Evolutionary conservation across 2,888 invertebrate genomes (phyloP).

Genomic region (Luperina testacea): DNA sequence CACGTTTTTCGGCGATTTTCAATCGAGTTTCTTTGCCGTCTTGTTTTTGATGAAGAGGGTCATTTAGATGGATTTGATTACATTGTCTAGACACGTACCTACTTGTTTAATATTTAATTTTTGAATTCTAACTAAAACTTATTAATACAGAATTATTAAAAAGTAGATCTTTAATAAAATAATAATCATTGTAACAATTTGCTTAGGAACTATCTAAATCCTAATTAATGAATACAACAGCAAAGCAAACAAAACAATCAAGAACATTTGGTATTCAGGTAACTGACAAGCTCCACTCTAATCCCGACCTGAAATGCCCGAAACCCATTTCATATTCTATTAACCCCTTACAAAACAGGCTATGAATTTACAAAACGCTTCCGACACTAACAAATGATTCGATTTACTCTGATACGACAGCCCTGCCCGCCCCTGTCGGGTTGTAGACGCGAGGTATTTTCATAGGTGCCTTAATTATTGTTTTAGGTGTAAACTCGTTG

Average conservation of each 20-base stretch:
- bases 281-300: constrained; percentile 47
- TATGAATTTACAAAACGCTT: constrained; percentile 57
- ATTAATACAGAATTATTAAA: neutral
- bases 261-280: constrained; percentile 25
- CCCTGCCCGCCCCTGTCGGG: constrained; percentile 64
- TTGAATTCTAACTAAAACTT: neutral
- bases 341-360: constrained; percentile 41
- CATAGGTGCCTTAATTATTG: constrained; percentile 76
- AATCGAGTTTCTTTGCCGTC: neutral
- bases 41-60: neutral
- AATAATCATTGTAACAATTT: neutral
- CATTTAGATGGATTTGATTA: constrained; percentile 3
- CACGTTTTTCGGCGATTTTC: constrained; percentile 29
- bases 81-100: neutral
- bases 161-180: neutral
- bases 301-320: constrained; percentile 31
- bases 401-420: constrained; percentile 48
- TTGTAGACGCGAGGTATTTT: constrained; percentile 75
- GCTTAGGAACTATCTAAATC: neutral
- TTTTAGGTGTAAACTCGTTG: constrained; percentile 70
- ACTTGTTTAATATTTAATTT: neutral
- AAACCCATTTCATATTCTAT: constrained; percentile 49
- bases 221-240: neutral
- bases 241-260: constrained; percentile 19
- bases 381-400: constrained; percentile 65